A percentile compares a stretch with the other conserved stretches of the same genome.
phyloP scores from a whole-genome alignment of 2,797 vertebrate genomes.

The Sebastes dallii region DNA sequence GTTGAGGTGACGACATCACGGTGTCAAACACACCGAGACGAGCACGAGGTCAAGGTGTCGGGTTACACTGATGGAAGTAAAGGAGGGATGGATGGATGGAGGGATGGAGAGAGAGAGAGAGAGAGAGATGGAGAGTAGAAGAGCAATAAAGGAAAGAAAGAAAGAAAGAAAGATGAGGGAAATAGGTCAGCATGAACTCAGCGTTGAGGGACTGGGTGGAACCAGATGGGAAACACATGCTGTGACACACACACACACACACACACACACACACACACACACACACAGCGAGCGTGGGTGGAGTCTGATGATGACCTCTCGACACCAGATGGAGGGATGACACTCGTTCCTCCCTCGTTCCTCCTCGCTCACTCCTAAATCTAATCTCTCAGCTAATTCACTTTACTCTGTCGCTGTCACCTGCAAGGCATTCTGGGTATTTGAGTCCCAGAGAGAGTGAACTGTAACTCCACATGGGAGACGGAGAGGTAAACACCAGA shows the following conservation, averaged over 20 bases:
- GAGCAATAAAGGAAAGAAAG: background rate
- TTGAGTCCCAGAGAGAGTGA: background rate
- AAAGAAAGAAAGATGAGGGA: conserved; percentile 15
- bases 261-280: background rate
- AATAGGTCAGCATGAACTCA: conserved; percentile 58
- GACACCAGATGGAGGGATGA: conserved; percentile 61
- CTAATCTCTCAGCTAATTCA: background rate
- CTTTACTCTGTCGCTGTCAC: background rate
- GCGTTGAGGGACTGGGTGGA: conserved; percentile 69
- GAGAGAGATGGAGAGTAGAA: background rate
- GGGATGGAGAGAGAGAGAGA: background rate
- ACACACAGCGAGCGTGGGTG: conserved; percentile 7
- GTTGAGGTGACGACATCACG: conserved; percentile 32
- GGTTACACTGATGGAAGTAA: conserved; percentile 23
- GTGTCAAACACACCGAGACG: background rate
- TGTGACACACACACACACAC: conserved; percentile 17
- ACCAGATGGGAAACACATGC: conserved; percentile 74
- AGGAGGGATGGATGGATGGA: background rate
- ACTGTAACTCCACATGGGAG: background rate
- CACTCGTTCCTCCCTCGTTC: conserved; percentile 13
- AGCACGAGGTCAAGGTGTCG: conserved; percentile 18
- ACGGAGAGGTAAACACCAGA: background rate
- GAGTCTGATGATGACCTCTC: conserved; percentile 69
- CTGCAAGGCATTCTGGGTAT: conserved; percentile 28
- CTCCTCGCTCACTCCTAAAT: background rate